phyloP scores from a whole-genome alignment of 2,113 vertebrate genomes.

The Acinonyx jubatus region DNA sequence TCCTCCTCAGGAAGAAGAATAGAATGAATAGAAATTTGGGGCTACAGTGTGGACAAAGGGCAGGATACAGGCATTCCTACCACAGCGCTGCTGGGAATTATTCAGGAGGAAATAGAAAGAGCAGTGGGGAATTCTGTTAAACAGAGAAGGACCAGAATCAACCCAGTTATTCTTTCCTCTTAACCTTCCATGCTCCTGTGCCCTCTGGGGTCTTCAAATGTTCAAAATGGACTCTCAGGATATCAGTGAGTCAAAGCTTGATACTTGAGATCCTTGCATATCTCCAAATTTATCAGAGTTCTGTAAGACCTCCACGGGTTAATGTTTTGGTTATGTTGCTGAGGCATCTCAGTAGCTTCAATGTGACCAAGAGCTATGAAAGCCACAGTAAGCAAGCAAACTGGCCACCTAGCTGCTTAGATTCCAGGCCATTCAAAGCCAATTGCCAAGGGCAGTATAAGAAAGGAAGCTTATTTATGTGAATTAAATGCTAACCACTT shows the following conservation, averaged over 20 bases:
- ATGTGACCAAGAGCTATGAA: background rate
- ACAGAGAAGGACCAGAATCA: background rate
- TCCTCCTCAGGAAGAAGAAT: background rate
- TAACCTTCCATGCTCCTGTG: background rate
- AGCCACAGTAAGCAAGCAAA: constrained; percentile 31
- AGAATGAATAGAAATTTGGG: background rate
- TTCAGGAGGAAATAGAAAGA: background rate
- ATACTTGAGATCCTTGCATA: background rate
- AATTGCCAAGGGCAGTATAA: background rate
- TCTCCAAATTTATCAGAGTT: background rate
- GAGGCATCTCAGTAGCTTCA: background rate
- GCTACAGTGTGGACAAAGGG: background rate
- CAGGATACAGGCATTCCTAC: background rate
- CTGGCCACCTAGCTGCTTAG: background rate
- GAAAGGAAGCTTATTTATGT: background rate
- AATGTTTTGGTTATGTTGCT: background rate
- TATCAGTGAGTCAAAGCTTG: background rate
- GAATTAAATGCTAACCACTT: background rate
- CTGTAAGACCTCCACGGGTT: background rate
- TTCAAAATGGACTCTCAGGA: background rate
- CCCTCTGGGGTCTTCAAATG: background rate
- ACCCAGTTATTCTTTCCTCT: background rate
- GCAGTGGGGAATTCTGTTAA: background rate
- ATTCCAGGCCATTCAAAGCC: constrained; percentile 22
- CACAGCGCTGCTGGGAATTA: background rate